Evolutionary conservation across 92 coral and sea anemone species (phyloP).

Genomic region (Phenganax marumi): DNA sequence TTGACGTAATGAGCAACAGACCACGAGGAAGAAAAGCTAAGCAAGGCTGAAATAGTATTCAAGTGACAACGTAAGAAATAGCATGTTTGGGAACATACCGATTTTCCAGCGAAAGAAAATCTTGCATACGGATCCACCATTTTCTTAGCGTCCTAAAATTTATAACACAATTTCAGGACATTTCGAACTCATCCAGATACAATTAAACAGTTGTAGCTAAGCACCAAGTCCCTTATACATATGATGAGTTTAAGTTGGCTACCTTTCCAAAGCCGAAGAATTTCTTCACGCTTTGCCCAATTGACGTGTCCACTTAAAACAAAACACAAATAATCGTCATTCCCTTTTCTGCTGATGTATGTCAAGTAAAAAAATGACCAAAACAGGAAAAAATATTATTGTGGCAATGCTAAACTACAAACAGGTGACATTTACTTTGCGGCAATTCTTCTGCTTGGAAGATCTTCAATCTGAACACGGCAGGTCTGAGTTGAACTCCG

Average conservation of each 20-base stretch:
- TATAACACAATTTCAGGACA: background rate
- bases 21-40: background rate
- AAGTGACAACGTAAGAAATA: background rate
- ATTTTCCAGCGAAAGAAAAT: constrained; percentile 89
- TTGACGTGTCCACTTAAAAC: constrained; percentile 82
- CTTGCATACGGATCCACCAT: constrained; percentile 91
- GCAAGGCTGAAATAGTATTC: no score
- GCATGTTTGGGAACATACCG: constrained; percentile 48
- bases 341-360: background rate
- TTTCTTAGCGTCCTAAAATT: constrained; percentile 64
- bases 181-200: background rate
- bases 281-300: constrained; percentile 90
- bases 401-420: background rate
- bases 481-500: constrained; percentile 78
- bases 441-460: constrained; percentile 90
- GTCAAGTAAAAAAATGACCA: constrained; percentile 16
- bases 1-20: background rate
- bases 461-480: constrained; percentile 78
- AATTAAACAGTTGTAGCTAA: background rate
- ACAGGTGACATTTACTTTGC: constrained; percentile 63
- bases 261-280: constrained; percentile 81
- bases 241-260: background rate
- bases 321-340: background rate
- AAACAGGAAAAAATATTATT: background rate
- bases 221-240: no score